phyloP scores from a whole-genome alignment of 2,113 vertebrate genomes.

The Tupaia chinensis region DNA sequence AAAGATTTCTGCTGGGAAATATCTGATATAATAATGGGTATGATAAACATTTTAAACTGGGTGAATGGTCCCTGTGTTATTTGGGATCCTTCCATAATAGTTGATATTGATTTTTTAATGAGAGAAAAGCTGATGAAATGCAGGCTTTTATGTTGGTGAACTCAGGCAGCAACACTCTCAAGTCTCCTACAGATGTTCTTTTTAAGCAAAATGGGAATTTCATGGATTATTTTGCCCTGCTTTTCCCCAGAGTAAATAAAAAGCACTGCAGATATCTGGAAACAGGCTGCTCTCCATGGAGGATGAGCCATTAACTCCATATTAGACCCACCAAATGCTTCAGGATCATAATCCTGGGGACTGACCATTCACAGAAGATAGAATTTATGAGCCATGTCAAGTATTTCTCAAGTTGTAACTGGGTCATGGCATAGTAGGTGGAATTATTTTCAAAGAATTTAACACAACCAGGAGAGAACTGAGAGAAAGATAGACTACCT shows the following conservation, averaged over 20 bases:
- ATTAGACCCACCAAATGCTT: not conserved
- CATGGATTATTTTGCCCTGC: constrained; percentile 78
- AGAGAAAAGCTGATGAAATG: constrained; percentile 78
- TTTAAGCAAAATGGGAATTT: constrained; percentile 80
- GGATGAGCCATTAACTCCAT: constrained; percentile 36
- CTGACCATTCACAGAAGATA: constrained; percentile 6
- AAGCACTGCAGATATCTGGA: constrained; percentile 66
- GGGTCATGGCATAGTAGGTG: not conserved
- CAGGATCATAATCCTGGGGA: not conserved
- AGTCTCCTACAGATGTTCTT: constrained; percentile 76
- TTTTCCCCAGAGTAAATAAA: constrained; percentile 76
- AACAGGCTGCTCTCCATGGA: constrained; percentile 19
- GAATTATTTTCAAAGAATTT: constrained; percentile 26
- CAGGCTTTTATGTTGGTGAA: constrained; percentile 73
- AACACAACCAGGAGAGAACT: not conserved
- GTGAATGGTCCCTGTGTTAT: constrained; percentile 74
- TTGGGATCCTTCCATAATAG: constrained; percentile 53
- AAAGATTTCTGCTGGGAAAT: constrained; percentile 72
- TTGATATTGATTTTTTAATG: constrained; percentile 79
- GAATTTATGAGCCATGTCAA: constrained; percentile 44
- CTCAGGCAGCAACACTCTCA: constrained; percentile 69
- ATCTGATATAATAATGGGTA: constrained; percentile 67
- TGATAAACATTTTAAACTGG: constrained; percentile 72
- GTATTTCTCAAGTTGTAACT: constrained; percentile 45
- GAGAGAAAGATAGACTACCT: not conserved